Base-by-base conservation (phyloP, 2,113 vertebrate species). In the Gasterosteus aculeatus region DNA sequence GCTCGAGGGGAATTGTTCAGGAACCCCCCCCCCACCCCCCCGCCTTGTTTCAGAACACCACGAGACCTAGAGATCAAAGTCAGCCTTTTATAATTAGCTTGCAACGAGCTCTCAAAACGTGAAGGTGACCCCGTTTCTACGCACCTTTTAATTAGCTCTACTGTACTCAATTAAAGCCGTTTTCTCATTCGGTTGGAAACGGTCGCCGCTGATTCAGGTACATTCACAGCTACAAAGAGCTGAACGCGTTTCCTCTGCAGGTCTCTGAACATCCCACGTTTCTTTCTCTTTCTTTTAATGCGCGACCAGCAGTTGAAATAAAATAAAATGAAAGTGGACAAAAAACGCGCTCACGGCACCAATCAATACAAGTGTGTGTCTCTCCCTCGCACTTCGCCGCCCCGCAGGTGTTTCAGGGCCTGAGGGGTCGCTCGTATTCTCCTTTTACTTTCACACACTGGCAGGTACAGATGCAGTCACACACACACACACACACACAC, bases 121-220 rank as follows among this genome's bases (percentile, higher is more conserved):
- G 78, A 80, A 29, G 72, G 75, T 85, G 92, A 89, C 92, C 92
- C 79, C 92, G 86, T 93, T 93, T 46, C 49, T 18, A 35, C 31
- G 44, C 59, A 29, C 67, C 69, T 78, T 90, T 86, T 83, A 89
- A 92, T 89, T 88, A 89, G 89, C 84, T 72, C 59, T 65, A 88
- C 84, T 85, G 84, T 89, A 83, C 76, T 86, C 86, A 84, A 86
- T 90, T 84, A 83, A 42, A 78, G 49, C 29, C 39, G 0, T 71
- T 49, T 81, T 87, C 78, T 69, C 41, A 38, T 70, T 83, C 65
- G 75, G 64, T 75, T 19, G 75, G 14, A 79, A 65, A 33, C 61
- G 73, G 77, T 74, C 10, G 11, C 35, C 1, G 11, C 42, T 72
- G 56, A 70, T 62, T 83, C 58, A 42, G 58, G 69, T 47, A 4